Evolutionary conservation across 2,888 invertebrate species (phyloP).

Genomic region (Minunthozetes semirufus): DNA sequence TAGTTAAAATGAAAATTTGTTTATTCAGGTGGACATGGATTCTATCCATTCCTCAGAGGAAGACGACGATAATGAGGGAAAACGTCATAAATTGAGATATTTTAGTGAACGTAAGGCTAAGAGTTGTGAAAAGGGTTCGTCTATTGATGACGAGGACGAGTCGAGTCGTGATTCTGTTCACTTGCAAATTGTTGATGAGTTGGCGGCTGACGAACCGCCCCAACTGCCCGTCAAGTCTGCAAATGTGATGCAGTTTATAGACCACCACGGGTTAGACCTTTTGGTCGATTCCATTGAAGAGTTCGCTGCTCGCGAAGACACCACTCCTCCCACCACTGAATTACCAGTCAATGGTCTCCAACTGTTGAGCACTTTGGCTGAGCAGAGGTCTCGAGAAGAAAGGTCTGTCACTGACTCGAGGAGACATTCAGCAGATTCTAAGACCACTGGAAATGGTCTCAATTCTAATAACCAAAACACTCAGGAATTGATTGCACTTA

Average conservation of each 20-base stretch:
- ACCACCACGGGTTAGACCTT: constrained; percentile 60
- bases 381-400: constrained; percentile 73
- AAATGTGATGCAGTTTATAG: constrained; percentile 42
- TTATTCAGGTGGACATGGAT: constrained; percentile 25
- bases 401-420: constrained; percentile 39
- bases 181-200: constrained; percentile 16
- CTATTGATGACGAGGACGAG: neutral
- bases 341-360: constrained; percentile 53
- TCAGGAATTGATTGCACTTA: neutral
- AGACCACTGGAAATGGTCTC: neutral
- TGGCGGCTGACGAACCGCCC: constrained; percentile 38
- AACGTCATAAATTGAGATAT: neutral
- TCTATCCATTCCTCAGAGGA: constrained; percentile 17
- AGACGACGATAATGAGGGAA: constrained; percentile 14
- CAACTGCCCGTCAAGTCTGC: constrained; percentile 40
- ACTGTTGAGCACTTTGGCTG: constrained; percentile 72
- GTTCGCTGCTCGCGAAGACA: constrained; percentile 48
- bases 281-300: constrained; percentile 78
- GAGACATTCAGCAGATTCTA: constrained; percentile 8
- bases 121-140: neutral
- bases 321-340: neutral
- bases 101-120: neutral
- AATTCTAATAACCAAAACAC: constrained; percentile 1
- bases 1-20: neutral
- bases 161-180: constrained; percentile 28